phyloP scores from a whole-genome alignment of 2,888 invertebrate genomes.

The Drepanosiphum platanoidis region DNA sequence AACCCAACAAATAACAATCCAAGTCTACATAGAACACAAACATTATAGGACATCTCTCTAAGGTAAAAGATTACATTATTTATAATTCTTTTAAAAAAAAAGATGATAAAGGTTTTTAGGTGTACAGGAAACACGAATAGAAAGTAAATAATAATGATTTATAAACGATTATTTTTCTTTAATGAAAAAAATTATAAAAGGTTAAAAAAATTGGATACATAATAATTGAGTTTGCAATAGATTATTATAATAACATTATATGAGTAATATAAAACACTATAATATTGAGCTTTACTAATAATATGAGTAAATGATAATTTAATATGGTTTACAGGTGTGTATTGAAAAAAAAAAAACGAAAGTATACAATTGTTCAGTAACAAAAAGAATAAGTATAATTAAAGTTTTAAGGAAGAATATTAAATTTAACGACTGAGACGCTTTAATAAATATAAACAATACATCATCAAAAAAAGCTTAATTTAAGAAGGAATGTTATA shows the following conservation, averaged over 20 bases:
- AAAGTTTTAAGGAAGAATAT: background rate
- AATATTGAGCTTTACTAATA: constrained; percentile 1
- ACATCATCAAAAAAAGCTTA: background rate
- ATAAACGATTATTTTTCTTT: background rate
- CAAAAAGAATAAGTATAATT: background rate
- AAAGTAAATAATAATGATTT: background rate
- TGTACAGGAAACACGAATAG: background rate
- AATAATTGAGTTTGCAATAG: background rate
- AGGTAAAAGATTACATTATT: too few species aligned
- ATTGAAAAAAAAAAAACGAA: background rate
- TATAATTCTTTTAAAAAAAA: too few species aligned
- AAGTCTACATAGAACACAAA: too few species aligned
- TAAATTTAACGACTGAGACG: background rate
- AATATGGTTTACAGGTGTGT: background rate
- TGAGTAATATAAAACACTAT: background rate
- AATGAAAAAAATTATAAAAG: background rate
- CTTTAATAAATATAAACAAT: background rate
- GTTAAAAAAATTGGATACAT: background rate
- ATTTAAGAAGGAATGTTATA: background rate
- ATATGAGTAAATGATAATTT: background rate
- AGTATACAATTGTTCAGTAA: background rate
- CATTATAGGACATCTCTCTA: too few species aligned
- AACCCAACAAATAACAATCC: too few species aligned
- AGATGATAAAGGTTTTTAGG: too few species aligned
- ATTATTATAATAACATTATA: too few species aligned